Evolutionary conservation across 1,140 invertebrate genomes (phyloP).

Genomic region (Agrypnia vestita): DNA sequence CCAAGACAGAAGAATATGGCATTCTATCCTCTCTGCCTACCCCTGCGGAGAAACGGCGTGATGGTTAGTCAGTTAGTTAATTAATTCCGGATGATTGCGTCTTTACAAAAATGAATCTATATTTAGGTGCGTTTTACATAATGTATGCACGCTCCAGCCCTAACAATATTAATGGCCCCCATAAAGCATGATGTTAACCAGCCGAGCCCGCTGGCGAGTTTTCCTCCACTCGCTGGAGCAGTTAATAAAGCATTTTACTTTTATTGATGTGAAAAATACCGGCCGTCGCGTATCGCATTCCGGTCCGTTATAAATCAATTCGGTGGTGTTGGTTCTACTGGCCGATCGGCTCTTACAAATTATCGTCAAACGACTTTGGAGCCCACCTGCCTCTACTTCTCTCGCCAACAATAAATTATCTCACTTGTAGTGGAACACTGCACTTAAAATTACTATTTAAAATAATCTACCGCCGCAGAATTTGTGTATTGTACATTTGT

Average conservation of each 20-base stretch:
- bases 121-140: no score
- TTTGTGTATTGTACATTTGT: no score
- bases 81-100: no score
- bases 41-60: no score
- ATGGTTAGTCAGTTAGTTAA: no score
- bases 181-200: constrained; percentile 35
- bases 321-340: constrained; percentile 49
- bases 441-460: constrained; percentile 16
- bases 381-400: constrained; percentile 14
- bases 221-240: not conserved
- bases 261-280: constrained; percentile 9
- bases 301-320: constrained; percentile 53
- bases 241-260: constrained; percentile 6
- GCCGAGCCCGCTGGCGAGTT: constrained; percentile 1
- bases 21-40: no score
- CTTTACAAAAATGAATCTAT: no score
- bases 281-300: constrained; percentile 46
- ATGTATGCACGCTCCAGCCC: constrained; percentile 1
- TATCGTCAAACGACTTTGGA: constrained; percentile 38
- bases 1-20: no score
- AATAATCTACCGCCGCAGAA: not conserved
- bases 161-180: constrained; percentile 27
- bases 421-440: constrained; percentile 40
- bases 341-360: constrained; percentile 52
- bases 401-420: constrained; percentile 50